These are phyloP conservation scores for Timandra comae DNA, from an alignment of 2,888 invertebrate genomes.

Conservation along the genomic window DNA sequence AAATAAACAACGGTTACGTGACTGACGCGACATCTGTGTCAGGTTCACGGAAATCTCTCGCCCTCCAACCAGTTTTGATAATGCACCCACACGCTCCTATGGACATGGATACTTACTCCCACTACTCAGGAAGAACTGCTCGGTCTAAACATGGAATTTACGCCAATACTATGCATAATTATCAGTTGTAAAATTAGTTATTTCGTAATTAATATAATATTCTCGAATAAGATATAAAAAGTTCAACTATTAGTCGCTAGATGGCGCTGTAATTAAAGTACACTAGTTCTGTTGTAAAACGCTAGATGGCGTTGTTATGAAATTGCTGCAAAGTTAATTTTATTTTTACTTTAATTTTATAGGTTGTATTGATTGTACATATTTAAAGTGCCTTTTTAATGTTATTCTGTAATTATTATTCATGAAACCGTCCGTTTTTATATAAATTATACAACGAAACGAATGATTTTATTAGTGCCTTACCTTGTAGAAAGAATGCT, in stretches of 20 bases:
- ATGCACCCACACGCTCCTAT: constrained; percentile 82
- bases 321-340: constrained; percentile 19
- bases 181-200: constrained; percentile 70
- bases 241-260: constrained; percentile 3
- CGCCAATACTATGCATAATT: constrained; percentile 82
- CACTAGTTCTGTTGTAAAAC: constrained; percentile 11
- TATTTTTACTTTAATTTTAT: constrained; percentile 23
- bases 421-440: background rate
- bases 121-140: constrained; percentile 84
- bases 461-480: constrained; percentile 26
- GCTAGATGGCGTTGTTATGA: constrained; percentile 31
- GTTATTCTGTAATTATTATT: background rate
- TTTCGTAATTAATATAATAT: constrained; percentile 3
- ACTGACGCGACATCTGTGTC: constrained; percentile 90
- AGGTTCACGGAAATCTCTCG: constrained; percentile 90
- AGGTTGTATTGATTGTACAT: constrained; percentile 14
- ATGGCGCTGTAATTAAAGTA: constrained; percentile 9
- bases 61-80: constrained; percentile 90
- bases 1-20: constrained; percentile 91
- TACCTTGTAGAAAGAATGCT: constrained; percentile 31
- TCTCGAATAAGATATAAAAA: no score
- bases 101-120: constrained; percentile 85
- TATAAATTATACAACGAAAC: no score
- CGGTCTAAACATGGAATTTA: constrained; percentile 79
- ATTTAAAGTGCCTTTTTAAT: constrained; percentile 17